Evolutionary conservation across 2,888 invertebrate genomes (phyloP), one percentile per base, ranked within the genome.

Genomic region (Peribatodes rhomboidaria): DNA sequence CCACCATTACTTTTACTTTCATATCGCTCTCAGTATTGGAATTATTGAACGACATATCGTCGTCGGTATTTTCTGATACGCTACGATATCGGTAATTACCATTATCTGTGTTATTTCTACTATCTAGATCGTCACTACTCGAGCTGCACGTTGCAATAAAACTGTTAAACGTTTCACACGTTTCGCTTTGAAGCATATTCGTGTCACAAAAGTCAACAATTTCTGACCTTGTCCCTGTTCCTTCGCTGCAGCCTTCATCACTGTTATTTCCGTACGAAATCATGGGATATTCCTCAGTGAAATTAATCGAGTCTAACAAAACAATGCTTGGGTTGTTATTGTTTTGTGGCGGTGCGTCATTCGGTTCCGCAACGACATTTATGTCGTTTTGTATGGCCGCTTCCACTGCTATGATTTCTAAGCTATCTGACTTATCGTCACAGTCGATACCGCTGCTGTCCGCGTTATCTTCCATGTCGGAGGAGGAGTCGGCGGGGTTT

Each of bases 401-500:
- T 59, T 87, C 87, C 22, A 80, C 83, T 18, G 86, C 85, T 52
- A 87, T 86, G 69, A 88, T 83, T 84, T 92, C 92, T 74, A 90
- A 80, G 65, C 85, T 88, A 68, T 92, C 92, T 1, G 91, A 90
- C 75, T 90, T 92, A 79, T 96, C 96, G 35, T 95, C 95, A 52
- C 95, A 95, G 74, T 95, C 94, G 53, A 93, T 94, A 46, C 95
- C 94, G 61, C 94, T 94, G 69, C 94, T 93, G 68, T 94, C 94
- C 0, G 94, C 95, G 61, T 94, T 94, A 73, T 94, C 92, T 58
- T 95, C 95, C 44, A 94, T 88, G 57, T 94, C 95, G 0, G 94
- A 95, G 2, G 95, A 95, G 8, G 95, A 95, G 55, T 94, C 94
- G 18, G 89, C 90, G 8, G 95, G 95, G 77, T 96, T 96, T 18